Evolutionary conservation across 2,888 invertebrate species (phyloP).

Genomic region (Junonia oenone): DNA sequence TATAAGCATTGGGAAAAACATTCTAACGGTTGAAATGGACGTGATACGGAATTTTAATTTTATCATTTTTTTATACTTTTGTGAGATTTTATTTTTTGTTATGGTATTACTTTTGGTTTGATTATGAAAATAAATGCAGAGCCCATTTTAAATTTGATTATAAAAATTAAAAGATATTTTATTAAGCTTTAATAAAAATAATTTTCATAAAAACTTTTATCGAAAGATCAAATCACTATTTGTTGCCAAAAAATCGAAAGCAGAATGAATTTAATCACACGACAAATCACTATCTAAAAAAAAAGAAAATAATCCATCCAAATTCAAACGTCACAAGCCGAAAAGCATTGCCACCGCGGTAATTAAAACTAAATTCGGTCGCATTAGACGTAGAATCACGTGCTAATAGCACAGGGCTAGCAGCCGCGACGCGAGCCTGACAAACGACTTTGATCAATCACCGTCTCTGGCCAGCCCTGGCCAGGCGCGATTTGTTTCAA

Average conservation of each 20-base stretch:
- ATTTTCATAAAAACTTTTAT: too few relatives aligned
- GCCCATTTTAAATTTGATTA: too few relatives aligned
- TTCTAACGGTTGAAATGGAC: slow-evolving; percentile 55
- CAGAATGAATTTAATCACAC: neutral
- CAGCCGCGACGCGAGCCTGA: slow-evolving; percentile 72
- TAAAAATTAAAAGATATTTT: too few relatives aligned
- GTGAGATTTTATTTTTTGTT: slow-evolving; percentile 49
- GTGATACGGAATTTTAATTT: slow-evolving; percentile 76
- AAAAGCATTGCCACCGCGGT: slow-evolving; percentile 30
- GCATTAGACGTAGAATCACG: slow-evolving; percentile 70
- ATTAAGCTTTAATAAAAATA: too few relatives aligned
- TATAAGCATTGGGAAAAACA: slow-evolving; percentile 62
- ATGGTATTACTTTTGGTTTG: neutral
- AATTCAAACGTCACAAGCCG: slow-evolving; percentile 3
- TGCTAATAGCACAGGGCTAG: slow-evolving; percentile 69
- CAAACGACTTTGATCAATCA: slow-evolving; percentile 78
- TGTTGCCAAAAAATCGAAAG: neutral
- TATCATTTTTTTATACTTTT: slow-evolving; percentile 63
- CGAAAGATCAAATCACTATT: too few relatives aligned
- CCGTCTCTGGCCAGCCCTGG: slow-evolving; percentile 63
- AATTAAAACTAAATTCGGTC: slow-evolving; percentile 67
- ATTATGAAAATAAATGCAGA: too few relatives aligned
- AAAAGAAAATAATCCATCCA: slow-evolving; percentile 18
- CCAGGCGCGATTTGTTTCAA: slow-evolving; percentile 53
- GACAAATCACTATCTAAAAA: neutral